Evolutionary conservation across 2,113 vertebrate genomes (phyloP).

Genomic region (Acanthochromis polyacanthus): DNA sequence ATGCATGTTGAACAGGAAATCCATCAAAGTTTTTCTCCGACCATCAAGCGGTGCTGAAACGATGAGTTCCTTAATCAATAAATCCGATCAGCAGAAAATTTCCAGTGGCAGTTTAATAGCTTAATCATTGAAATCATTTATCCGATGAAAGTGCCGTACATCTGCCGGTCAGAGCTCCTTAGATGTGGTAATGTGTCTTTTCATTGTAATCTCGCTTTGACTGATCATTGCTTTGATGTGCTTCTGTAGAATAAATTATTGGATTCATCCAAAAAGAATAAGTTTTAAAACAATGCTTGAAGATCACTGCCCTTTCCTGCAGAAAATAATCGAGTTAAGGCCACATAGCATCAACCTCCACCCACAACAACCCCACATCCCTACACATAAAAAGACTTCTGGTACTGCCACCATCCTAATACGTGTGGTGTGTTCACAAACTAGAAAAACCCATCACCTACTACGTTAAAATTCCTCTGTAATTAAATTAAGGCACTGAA

Average conservation of each 20-base stretch:
- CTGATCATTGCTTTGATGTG: neutral
- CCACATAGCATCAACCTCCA: too few species aligned
- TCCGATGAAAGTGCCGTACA: slow-evolving; percentile 7
- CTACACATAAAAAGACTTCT: too few species aligned
- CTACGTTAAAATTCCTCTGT: too few species aligned
- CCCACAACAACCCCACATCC: too few species aligned
- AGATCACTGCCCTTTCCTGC: too few species aligned
- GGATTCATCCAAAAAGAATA: too few species aligned
- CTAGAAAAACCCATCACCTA: too few species aligned
- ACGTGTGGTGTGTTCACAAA: too few species aligned
- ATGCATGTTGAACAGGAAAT: slow-evolving; percentile 24
- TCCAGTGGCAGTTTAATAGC: slow-evolving; percentile 15
- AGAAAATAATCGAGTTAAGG: too few species aligned
- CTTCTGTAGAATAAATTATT: neutral
- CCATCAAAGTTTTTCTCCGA: slow-evolving; percentile 4
- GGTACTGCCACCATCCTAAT: too few species aligned
- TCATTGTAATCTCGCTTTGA: slow-evolving; percentile 2
- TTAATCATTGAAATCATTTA: slow-evolving; percentile 16
- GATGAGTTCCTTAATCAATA: slow-evolving; percentile 26
- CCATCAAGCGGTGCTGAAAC: neutral
- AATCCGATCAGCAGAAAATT: slow-evolving; percentile 26
- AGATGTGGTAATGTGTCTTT: neutral
- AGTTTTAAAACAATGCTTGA: too few species aligned
- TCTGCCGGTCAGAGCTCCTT: neutral
- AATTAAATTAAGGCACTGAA: too few species aligned